These are phyloP conservation scores for Mohoua ochrocephala DNA, from an alignment of 2,113 vertebrate species.

Conservation along the genomic window DNA sequence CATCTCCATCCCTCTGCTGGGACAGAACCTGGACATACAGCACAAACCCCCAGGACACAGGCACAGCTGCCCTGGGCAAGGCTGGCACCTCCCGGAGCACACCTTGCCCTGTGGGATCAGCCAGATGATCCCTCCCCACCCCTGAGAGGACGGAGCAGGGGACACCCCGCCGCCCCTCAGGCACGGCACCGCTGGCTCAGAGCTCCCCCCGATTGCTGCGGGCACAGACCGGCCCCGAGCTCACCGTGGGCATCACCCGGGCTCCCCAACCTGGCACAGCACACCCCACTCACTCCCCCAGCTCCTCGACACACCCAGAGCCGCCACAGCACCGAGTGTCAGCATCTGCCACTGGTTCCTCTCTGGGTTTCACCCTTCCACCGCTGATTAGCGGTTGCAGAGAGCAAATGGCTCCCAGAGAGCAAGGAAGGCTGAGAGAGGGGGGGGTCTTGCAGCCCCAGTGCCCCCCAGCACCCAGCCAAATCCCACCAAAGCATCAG, in stretches of 20 bases:
- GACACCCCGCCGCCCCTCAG: accelerated
- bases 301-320: accelerated
- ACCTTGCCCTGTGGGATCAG: not conserved
- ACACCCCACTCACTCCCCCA: accelerated
- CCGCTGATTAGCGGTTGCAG: accelerated
- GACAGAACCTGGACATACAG: not conserved
- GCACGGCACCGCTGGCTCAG: not conserved
- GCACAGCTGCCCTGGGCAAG: accelerated
- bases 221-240: not conserved
- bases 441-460: accelerated
- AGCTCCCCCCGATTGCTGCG: not conserved
- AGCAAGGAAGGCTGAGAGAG: too few species aligned
- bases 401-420: not conserved
- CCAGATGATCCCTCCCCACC: too few species aligned
- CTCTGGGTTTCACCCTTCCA: not conserved
- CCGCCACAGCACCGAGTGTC: accelerated
- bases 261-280: accelerated
- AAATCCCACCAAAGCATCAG: not conserved
- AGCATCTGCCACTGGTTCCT: accelerated
- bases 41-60: accelerated
- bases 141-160: too few species aligned
- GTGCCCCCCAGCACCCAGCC: not conserved
- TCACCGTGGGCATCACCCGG: not conserved
- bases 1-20: not conserved
- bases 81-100: not conserved